Evolutionary conservation across 2,113 vertebrate genomes (phyloP), one percentile per base, ranked within the genome.

Genomic region (Tenebrosternarchus preto): DNA sequence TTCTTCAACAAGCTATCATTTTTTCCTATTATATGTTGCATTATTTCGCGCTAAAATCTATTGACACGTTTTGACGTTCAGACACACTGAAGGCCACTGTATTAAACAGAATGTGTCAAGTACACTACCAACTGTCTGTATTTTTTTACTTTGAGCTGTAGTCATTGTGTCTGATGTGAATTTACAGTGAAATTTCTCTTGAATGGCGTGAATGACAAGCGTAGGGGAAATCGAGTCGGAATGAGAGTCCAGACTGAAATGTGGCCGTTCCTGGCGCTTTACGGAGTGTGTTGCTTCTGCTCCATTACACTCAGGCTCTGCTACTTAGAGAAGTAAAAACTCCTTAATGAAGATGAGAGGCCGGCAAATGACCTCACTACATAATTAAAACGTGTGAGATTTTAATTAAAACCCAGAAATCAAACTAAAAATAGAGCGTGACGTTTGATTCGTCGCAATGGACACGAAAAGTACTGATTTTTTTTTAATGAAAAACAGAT

Each of bases 361-460:
- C n/a, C 73, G 64, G 73, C 80, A 57, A 84, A 11, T 70, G 78
- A 59, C 69, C 55, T 63, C 33, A 7, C 15, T 76, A n/a, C 61
- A 80, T 84, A 73, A 84, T 83, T 83, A 83, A 83, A 70, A 57
- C 71, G 43, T 80, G 72, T 61, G 73, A 64, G 31, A 73, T 59
- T 76, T 83, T 80, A 71, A 82, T 82, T 82, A 73, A 77, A 72
- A 17, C 50, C 57, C 50, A 72, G 59, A 82, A 76, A 83, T 80
- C 66, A 70, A 50, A 46, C 74, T 43, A 77, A 82, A 77, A 77
- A 77, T 82, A 82, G 74, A 25, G 20, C 46, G 15, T 74, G 80
- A 81, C 33, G 27, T 11, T 39, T 70, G 66, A 77, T 82, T 80
- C 60, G 66, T 80, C 11, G 29, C 29, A 29, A n/a, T 80, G 70